These are phyloP conservation scores for Trachelipus rathkii DNA, from an alignment of 1,140 invertebrate species.

Conservation along the genomic window DNA sequence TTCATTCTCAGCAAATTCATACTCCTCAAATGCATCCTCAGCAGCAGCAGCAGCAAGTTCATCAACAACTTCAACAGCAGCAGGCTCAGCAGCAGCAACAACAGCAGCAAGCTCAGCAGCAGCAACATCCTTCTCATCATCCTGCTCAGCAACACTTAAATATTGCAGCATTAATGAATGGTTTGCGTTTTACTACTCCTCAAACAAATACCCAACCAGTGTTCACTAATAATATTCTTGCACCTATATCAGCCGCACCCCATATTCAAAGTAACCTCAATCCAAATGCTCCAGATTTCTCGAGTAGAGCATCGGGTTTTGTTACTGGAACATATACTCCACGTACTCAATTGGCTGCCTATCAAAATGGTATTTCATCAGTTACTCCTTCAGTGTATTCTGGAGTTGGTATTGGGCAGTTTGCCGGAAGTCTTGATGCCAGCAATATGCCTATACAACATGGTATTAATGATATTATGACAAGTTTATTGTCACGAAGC, in stretches of 20 bases:
- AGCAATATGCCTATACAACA: conserved; percentile 19
- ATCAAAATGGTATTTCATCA: conserved; percentile 38
- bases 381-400: conserved; percentile 37
- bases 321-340: conserved; percentile 39
- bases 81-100: conserved; percentile 38
- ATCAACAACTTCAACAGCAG: conserved; percentile 27
- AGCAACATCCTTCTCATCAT: conserved; percentile 21
- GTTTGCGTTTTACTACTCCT: conserved; percentile 44
- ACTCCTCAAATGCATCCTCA: conserved; percentile 18
- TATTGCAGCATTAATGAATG: conserved; percentile 40
- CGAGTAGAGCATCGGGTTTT: conserved; percentile 38
- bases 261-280: conserved; percentile 45
- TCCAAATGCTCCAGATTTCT: conserved; percentile 45
- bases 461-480: conserved; percentile 29
- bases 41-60: conserved; percentile 34
- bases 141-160: conserved; percentile 31
- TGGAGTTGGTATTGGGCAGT: conserved; percentile 35
- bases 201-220: conserved; percentile 44
- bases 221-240: conserved; percentile 40
- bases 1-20: conserved; percentile 25
- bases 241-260: conserved; percentile 42
- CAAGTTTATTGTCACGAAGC: conserved; percentile 37
- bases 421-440: conserved; percentile 32
- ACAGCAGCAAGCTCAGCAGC: conserved; percentile 36
- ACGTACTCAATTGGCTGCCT: conserved; percentile 39